A percentile compares a stretch with the other conserved stretches of the same genome.
Evolutionary conservation across 2,113 vertebrate genomes (phyloP).

Genomic region (Festucalex cinctus): DNA sequence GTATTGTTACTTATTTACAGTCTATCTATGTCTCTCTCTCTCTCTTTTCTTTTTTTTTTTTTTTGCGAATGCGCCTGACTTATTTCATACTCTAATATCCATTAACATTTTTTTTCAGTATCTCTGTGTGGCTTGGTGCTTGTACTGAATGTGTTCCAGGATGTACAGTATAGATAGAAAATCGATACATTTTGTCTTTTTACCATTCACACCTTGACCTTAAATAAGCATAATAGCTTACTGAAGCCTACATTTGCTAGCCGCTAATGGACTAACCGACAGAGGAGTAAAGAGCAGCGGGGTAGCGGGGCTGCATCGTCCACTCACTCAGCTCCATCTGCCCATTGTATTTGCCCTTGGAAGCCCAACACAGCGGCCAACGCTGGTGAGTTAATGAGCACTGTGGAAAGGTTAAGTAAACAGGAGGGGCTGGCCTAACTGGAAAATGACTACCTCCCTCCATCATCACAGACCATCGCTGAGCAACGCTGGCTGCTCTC

Average conservation of each 20-base stretch:
- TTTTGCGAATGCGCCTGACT: too few species aligned
- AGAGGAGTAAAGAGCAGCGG: slow-evolving; percentile 44
- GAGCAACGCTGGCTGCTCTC: slow-evolving; percentile 51
- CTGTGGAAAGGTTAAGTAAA: slow-evolving; percentile 76
- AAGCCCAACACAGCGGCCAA: slow-evolving; percentile 61
- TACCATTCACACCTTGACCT: slow-evolving; percentile 22
- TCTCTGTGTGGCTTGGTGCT: too few species aligned
- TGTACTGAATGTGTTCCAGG: not conserved
- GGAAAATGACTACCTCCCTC: slow-evolving; percentile 66
- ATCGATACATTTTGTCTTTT: not conserved
- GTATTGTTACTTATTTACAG: too few species aligned
- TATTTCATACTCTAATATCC: not conserved
- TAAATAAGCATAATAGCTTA: slow-evolving; percentile 38
- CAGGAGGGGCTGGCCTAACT: slow-evolving; percentile 70
- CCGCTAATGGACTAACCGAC: slow-evolving; percentile 19
- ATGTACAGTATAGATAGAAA: not conserved
- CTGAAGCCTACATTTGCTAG: slow-evolving; percentile 23
- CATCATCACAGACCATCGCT: slow-evolving; percentile 51
- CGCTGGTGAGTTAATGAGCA: slow-evolving; percentile 74
- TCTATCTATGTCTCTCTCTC: too few species aligned
- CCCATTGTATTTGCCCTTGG: slow-evolving; percentile 69
- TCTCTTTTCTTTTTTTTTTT: too few species aligned
- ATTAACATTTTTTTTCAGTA: not conserved
- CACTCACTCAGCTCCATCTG: slow-evolving; percentile 63
- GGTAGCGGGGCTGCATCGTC: slow-evolving; percentile 54